These are phyloP conservation scores for Novumbra hubbsi DNA, from an alignment of 2,797 vertebrate species.

Conservation along the genomic window DNA sequence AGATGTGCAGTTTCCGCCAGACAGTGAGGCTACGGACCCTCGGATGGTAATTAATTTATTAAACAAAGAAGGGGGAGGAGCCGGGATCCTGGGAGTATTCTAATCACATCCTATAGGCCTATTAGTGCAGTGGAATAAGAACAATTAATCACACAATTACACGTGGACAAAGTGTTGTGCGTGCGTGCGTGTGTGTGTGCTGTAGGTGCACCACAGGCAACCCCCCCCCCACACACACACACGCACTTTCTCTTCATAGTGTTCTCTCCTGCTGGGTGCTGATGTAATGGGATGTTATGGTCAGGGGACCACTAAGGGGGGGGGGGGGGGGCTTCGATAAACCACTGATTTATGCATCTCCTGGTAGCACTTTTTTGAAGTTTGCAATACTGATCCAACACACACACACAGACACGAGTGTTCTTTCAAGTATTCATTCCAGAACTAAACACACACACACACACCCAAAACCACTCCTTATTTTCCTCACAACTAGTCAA, in stretches of 20 bases:
- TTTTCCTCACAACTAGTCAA: not conserved
- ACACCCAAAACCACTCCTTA: not conserved
- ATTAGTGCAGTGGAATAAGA: not conserved
- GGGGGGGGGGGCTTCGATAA: not conserved
- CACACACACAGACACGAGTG: not conserved
- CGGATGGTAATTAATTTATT: not conserved
- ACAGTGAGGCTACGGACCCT: not conserved
- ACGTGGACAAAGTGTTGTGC: constrained; percentile 26
- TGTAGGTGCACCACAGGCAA: not conserved
- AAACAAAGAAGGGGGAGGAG: not conserved
- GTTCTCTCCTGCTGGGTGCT: not conserved
- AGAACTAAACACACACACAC: not conserved
- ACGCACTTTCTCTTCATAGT: constrained; percentile 3
- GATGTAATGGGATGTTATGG: not conserved
- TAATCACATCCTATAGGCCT: not conserved
- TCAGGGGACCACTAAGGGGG: not conserved
- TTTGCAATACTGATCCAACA: constrained; percentile 1
- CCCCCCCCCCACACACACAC: constrained; percentile 26
- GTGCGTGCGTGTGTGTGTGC: too few relatives aligned
- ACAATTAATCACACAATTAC: not conserved
- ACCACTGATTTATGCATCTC: constrained; percentile 5
- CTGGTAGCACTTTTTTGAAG: constrained; percentile 7
- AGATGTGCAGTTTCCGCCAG: not conserved
- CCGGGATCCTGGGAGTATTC: not conserved
- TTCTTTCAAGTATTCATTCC: not conserved